Conservation (phyloP, 2,113 vertebrate species). For the Brachyhypopomus occidentalis region DNA sequence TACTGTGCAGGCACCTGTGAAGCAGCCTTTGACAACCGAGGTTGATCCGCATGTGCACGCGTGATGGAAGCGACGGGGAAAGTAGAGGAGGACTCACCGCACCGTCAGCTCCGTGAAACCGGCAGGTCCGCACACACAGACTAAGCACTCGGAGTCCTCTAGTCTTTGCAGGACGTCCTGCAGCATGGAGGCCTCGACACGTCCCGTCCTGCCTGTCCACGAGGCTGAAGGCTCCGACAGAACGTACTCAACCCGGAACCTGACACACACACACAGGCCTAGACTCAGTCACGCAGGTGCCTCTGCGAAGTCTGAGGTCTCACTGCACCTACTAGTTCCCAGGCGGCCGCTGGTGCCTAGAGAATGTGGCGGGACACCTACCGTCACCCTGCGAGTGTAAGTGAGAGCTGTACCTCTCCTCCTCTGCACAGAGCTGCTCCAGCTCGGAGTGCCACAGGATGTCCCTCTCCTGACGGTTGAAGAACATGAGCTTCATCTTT, state of each 20-base stretch:
- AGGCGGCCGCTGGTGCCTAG: not conserved
- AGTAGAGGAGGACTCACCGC: slow-evolving; percentile 71
- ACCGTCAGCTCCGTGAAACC: slow-evolving; percentile 84
- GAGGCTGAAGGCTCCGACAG: slow-evolving; percentile 82
- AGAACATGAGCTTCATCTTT: slow-evolving; percentile 85
- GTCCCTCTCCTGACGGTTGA: slow-evolving; percentile 89
- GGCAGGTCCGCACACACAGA: slow-evolving; percentile 88
- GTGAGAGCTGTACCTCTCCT: slow-evolving; percentile 75
- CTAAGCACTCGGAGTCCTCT: slow-evolving; percentile 74
- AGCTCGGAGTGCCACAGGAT: slow-evolving; percentile 87
- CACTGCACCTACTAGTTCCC: not conserved
- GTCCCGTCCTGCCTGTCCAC: slow-evolving; percentile 83
- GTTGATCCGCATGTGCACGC: not conserved
- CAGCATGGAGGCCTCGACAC: slow-evolving; percentile 78
- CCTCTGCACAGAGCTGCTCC: slow-evolving; percentile 78
- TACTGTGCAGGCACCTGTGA: too few species aligned
- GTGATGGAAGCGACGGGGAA: not conserved
- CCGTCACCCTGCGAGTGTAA: not conserved
- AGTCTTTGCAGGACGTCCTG: slow-evolving; percentile 74
- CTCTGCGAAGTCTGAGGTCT: not conserved
- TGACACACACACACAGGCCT: slow-evolving; percentile 58
- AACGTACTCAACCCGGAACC: slow-evolving; percentile 87
- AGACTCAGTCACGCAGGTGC: not conserved
- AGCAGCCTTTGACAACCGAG: not conserved
- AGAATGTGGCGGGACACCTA: not conserved